Evolutionary conservation across 2,797 vertebrate genomes (phyloP), one percentile per base, ranked within the genome.

Genomic region (Pseudocheirus occidentalis): DNA sequence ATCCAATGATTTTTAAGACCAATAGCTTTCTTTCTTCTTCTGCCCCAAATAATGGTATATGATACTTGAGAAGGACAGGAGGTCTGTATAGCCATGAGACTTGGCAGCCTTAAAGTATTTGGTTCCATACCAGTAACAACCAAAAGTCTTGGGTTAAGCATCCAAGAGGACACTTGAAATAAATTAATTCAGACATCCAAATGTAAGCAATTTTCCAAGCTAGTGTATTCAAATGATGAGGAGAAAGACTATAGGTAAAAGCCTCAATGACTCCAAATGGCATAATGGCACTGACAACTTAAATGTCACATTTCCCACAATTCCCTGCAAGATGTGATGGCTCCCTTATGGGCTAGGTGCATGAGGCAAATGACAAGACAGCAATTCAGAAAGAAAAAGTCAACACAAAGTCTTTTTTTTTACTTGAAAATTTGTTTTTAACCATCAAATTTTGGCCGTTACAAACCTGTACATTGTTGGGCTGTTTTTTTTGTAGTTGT

Each of bases 401-500:
- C 97, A 96, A 98, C 97, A 97, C 98, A 73, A 87, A 56, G 95
- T 96, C 96, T 97, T 98, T 97, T 96, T 97, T 98, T 98, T 99
- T 98, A 99, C 98, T 98, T 98, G 97, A 98, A 99, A 99, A 99
- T 97, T 97, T 97, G 96, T 96, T 98, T 98, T 99, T 98, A 98
- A 98, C 98, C 98, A 99, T 98, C 98, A 98, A 99, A 99, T 98
- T 98, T 98, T 98, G 98, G 98, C 98, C 99, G 98, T 99, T 99
- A 99, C 98, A 99, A 99, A 99, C 98, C 98, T 99, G 98, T 98
- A 99, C 98, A 99, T 97, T 94, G 95, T 98, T 98, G 94, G 96
- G 13, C 90, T 95, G 56, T 94, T 55, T 92, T 97, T 97, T 96
- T 96, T 97, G 98, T 98, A 50, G 96, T 95, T 96, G 93, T 97